Conservation (phyloP, 2,797 vertebrate species). For the Myiotriccus ornatus region DNA sequence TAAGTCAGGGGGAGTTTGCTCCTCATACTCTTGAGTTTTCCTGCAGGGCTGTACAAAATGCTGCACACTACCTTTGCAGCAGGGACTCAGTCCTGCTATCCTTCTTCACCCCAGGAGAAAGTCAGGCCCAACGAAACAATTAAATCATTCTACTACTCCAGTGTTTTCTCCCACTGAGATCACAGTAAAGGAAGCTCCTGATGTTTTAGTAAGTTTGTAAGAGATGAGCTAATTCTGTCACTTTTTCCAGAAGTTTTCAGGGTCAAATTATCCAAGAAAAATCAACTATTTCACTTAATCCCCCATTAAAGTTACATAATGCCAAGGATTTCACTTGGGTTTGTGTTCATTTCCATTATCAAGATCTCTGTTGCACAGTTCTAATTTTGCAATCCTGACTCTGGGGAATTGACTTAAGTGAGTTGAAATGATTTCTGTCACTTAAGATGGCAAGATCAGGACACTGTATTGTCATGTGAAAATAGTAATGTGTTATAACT, state of each 20-base stretch:
- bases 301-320: neutral
- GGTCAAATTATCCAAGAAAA: neutral
- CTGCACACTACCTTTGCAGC: neutral
- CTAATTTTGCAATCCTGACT: slow-evolving; percentile 20
- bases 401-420: neutral
- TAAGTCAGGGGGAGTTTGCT: neutral
- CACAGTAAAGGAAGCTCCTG: neutral
- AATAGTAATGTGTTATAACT: neutral
- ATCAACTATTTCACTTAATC: slow-evolving; percentile 4
- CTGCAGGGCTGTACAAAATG: neutral
- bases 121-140: neutral
- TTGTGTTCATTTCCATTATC: neutral
- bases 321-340: neutral
- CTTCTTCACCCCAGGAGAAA: neutral
- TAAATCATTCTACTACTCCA: neutral
- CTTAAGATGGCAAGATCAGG: slow-evolving; percentile 19
- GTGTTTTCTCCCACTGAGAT: slow-evolving; percentile 1
- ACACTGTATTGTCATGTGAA: slow-evolving; percentile 17
- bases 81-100: neutral
- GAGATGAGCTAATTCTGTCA: neutral
- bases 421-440: slow-evolving; percentile 10
- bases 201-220: neutral
- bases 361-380: neutral
- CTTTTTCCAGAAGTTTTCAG: neutral
- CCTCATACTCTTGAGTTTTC: slow-evolving; percentile 8